Base-by-base conservation (phyloP, 2,888 invertebrate species). In the Drosophila paranaensis region DNA sequence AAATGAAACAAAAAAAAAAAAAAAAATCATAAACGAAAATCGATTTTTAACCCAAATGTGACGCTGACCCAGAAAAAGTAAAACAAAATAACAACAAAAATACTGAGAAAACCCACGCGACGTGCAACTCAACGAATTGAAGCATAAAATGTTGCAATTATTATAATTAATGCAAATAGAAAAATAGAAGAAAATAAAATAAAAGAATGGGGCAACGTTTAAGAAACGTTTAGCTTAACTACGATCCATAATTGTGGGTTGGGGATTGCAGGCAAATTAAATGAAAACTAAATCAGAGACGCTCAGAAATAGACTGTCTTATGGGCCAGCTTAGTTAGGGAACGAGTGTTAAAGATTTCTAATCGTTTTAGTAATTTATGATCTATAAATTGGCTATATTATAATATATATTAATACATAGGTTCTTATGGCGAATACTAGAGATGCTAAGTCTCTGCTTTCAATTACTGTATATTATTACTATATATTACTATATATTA, bases 31-130 rank as follows among this genome's bases (percentile, higher is more conserved):
- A 85, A 85, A 88, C 86, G 86, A 88, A 84, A 84, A 84, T 84
- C 84, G 83, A 84, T 84, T 86, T 84, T 78, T 76, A 84, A 88
- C 84, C 88, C 81, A 88, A 88, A 86, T 84, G 66, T 82, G 62
- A 71, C 60, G 88, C 54, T 82, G 88, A 86, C 84, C 84, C 83
- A 84, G 72, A 86, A 84, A 88, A 39, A 9, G 27, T 20, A 53
- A 48, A 46, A 6, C 25, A 39, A 27, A 27, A 20, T 20, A 46
- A 53, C 35, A 82, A 13, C 30, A 16, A 16, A 42, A 43, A 55
- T 27, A 25, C 37, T 39, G 35, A 70, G 56, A 60, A 60, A 68
- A 68, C 77, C 79, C 75, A 77, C 79, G 68, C 77, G 53, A 62
- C 42, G 35, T 56, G 35, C 25, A 60, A 66, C 77, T n/a, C 25